A percentile compares a stretch with the other conserved stretches of the same genome.
phyloP scores from a whole-genome alignment of 2,113 vertebrate species.

The Leptocoma aspasia region DNA sequence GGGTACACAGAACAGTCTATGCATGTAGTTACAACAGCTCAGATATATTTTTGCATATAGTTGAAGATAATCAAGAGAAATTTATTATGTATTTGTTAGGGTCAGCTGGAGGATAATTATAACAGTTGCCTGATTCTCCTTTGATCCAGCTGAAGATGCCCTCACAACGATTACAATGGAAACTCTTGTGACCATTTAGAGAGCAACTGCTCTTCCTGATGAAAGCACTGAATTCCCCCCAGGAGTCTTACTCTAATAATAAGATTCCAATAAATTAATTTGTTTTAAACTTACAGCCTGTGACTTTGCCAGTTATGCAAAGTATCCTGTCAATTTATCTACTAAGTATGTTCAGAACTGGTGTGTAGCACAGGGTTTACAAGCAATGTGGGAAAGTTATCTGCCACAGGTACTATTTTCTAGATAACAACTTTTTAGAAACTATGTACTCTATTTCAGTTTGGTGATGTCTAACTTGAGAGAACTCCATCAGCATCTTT shows the following conservation, averaged over 20 bases:
- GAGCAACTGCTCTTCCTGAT: neutral
- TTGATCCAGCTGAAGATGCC: neutral
- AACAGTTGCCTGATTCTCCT: neutral
- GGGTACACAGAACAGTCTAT: neutral
- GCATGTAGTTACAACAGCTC: neutral
- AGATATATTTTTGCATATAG: neutral
- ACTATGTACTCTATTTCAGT: neutral
- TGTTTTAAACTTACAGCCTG: neutral
- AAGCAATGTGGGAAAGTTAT: conserved; percentile 57
- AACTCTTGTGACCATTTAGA: neutral
- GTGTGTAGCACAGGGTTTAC: neutral
- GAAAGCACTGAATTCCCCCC: neutral
- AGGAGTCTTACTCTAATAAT: neutral
- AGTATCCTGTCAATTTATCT: neutral
- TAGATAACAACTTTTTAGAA: conserved; percentile 65
- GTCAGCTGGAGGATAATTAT: neutral
- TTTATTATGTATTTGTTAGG: neutral
- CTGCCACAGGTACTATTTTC: conserved; percentile 84
- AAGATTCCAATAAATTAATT: neutral
- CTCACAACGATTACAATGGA: neutral
- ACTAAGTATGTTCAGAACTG: neutral
- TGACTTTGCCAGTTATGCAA: neutral
- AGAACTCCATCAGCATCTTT: conserved; percentile 71
- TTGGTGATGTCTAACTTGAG: conserved; percentile 67
- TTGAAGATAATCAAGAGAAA: neutral